A percentile compares a stretch with the other conserved stretches of the same genome.
These are phyloP conservation scores for Drosophila trapezifrons DNA, from an alignment of 1,140 invertebrate species.

Conservation along the genomic window DNA sequence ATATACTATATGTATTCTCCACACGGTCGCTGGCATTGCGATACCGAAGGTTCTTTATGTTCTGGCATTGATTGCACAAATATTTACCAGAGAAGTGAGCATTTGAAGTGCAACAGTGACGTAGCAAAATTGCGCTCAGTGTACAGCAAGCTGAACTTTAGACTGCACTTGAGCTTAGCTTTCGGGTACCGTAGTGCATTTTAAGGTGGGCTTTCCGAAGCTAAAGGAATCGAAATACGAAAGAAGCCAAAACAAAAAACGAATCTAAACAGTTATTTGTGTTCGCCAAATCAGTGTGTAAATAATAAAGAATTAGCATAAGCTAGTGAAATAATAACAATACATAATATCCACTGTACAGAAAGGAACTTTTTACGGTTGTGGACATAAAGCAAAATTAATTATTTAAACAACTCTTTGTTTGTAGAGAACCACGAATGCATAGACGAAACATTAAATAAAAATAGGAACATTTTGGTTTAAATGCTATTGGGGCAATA, in stretches of 20 bases:
- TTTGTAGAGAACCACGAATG: conserved; percentile 54
- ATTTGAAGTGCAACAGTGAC: neutral
- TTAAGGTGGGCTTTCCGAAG: conserved; percentile 27
- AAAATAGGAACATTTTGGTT: conserved; percentile 26
- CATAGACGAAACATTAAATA: conserved; percentile 16
- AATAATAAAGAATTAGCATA: conserved; percentile 28
- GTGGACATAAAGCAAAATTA: conserved; percentile 73
- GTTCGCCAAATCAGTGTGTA: conserved; percentile 31
- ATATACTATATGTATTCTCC: conserved; percentile 3
- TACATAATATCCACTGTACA: conserved; percentile 47
- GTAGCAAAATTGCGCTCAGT: conserved; percentile 24
- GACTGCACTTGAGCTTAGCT: conserved; percentile 60
- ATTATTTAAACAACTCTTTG: conserved; percentile 46
- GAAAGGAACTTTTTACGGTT: conserved; percentile 82
- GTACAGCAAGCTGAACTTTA: conserved; percentile 48
- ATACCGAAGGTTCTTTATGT: conserved; percentile 3
- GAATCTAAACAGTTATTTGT: conserved; percentile 2
- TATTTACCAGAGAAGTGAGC: neutral
- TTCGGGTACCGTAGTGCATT: conserved; percentile 51
- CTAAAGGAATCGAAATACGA: conserved; percentile 1
- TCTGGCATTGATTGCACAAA: neutral
- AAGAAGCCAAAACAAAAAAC: neutral
- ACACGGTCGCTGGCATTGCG: neutral
- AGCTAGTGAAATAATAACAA: conserved; percentile 1
- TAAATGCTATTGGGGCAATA: conserved; percentile 19